Percentiles rank a stretch among this genome's conserved stretches.
phyloP scores from a whole-genome alignment of 2,797 vertebrate species.

The Sebastes trivittatus region DNA sequence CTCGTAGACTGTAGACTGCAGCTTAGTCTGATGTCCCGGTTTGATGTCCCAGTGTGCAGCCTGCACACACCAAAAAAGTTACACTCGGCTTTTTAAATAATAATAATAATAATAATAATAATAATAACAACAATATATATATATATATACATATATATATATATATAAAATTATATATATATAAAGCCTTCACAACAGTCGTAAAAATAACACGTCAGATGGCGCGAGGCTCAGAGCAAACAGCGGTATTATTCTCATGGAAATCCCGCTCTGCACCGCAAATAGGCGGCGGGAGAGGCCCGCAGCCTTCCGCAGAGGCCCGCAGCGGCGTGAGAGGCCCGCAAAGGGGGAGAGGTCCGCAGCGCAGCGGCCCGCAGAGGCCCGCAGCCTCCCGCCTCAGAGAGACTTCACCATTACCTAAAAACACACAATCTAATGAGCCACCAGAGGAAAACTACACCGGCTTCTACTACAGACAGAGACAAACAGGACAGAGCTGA shows the following conservation, averaged over 20 bases:
- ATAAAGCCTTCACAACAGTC: slow-evolving; percentile 15
- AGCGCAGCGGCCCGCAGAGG: slow-evolving; percentile 61
- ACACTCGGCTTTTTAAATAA: no score
- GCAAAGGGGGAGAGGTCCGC: background rate
- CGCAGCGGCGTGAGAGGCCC: no score
- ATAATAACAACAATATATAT: no score
- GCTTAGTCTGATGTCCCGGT: no score
- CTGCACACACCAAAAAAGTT: no score
- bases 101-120: no score
- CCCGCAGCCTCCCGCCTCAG: slow-evolving; percentile 60
- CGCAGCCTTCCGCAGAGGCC: background rate
- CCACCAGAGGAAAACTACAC: background rate
- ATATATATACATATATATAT: background rate
- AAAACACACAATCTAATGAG: slow-evolving; percentile 46
- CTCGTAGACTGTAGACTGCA: no score
- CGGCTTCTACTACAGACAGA: background rate
- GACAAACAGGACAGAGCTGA: background rate
- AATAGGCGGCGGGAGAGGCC: slow-evolving; percentile 66
- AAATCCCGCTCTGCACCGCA: slow-evolving; percentile 67
- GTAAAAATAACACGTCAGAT: slow-evolving; percentile 16
- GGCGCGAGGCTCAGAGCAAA: slow-evolving; percentile 49
- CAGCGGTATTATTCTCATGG: slow-evolving; percentile 70
- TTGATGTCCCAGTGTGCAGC: no score
- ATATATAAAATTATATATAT: background rate
- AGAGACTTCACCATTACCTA: slow-evolving; percentile 64